Percentiles rank a stretch among this genome's conserved stretches.
Conservation (phyloP, 2,113 vertebrate genomes). For the Corvus moneduloides region DNA sequence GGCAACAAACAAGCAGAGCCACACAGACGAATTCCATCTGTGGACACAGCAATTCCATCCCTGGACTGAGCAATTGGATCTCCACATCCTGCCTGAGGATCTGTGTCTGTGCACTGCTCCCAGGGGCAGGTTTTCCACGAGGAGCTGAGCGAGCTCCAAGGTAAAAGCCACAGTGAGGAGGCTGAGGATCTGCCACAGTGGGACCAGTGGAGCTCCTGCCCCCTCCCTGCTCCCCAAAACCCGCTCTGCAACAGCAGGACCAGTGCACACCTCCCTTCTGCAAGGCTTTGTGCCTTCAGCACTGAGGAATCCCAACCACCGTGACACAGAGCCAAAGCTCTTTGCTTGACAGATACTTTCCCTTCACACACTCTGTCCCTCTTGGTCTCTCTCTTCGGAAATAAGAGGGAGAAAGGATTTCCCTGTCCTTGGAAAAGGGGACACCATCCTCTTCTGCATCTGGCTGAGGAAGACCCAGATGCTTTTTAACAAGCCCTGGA, state of each 20-base stretch:
- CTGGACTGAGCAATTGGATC: not conserved
- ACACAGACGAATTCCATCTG: not conserved
- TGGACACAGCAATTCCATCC: not conserved
- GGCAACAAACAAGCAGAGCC: not conserved
- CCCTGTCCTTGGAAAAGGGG: not conserved
- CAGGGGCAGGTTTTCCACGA: not conserved
- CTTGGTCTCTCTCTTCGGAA: not conserved
- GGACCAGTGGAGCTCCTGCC: not conserved
- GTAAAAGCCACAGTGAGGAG: not conserved
- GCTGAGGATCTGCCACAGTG: not conserved
- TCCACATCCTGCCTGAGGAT: not conserved
- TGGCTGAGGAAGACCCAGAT: not conserved
- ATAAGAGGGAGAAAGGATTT: not conserved
- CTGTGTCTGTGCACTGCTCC: not conserved
- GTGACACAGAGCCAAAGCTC: not conserved
- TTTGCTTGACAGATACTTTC: not conserved
- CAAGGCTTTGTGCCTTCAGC: not conserved
- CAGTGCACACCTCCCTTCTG: accelerated
- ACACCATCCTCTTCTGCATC: not conserved
- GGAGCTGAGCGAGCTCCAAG: not conserved
- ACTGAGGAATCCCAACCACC: accelerated
- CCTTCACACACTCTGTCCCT: accelerated
- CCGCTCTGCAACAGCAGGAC: accelerated
- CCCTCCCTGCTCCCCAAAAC: not conserved
- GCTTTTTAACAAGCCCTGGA: not conserved